Conservation (phyloP, 2,888 invertebrate species). For the Agrotis clavis region DNA sequence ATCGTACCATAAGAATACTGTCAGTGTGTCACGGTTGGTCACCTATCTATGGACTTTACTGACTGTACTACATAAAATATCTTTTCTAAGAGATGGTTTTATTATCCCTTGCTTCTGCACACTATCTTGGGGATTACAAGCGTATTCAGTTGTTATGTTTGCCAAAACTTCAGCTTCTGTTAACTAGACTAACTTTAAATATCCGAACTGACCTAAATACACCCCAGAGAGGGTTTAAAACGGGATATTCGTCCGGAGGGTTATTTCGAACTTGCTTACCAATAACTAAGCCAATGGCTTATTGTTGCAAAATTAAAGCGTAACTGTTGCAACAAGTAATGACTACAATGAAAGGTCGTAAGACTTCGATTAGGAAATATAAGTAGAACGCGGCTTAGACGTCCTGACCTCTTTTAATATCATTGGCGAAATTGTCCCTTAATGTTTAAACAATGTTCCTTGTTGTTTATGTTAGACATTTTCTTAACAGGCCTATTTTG, state of each 20-base stretch:
- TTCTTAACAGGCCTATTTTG: not conserved
- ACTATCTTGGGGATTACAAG: not conserved
- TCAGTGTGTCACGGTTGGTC: not conserved
- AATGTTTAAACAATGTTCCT: too few relatives aligned
- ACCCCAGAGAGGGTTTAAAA: not conserved
- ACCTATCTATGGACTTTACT: not conserved
- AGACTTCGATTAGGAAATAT: too few relatives aligned
- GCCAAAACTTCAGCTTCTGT: not conserved
- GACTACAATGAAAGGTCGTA: not conserved
- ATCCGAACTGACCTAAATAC: slow-evolving; percentile 21
- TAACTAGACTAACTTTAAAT: not conserved
- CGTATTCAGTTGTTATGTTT: not conserved
- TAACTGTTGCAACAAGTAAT: not conserved
- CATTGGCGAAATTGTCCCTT: too few relatives aligned
- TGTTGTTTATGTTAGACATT: too few relatives aligned
- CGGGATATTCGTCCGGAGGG: not conserved
- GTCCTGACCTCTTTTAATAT: too few relatives aligned
- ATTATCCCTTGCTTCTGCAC: too few relatives aligned
- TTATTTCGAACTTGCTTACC: slow-evolving; percentile 8
- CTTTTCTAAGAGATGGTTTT: not conserved
- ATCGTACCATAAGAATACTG: too few relatives aligned
- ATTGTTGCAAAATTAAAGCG: slow-evolving; percentile 2
- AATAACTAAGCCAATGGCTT: slow-evolving; percentile 8
- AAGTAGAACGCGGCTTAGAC: too few relatives aligned
- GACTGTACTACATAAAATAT: not conserved